Conservation (phyloP, 2,113 vertebrate species). For the Ceyx melanurus region DNA sequence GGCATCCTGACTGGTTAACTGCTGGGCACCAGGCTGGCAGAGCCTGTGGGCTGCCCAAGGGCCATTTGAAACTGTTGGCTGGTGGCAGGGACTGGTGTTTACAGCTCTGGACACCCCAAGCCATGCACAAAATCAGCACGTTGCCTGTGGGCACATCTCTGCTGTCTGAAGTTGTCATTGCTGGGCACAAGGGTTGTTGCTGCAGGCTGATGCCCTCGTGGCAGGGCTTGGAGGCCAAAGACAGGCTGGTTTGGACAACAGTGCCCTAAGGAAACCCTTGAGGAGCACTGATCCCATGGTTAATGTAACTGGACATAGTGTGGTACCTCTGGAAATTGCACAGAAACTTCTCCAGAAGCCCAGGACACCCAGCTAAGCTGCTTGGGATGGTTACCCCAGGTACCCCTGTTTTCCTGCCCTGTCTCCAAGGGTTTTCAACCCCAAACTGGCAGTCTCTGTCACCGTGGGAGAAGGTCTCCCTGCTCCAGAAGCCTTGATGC, state of each 20-base stretch:
- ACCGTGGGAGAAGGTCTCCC: not conserved
- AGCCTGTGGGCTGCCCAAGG: not conserved
- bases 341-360: not conserved
- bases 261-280: not conserved
- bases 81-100: not conserved
- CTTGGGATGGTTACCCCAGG: not conserved
- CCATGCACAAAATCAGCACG: not conserved
- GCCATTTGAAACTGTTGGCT: not conserved
- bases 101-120: not conserved
- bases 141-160: not conserved
- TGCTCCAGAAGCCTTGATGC: not conserved
- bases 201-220: not conserved
- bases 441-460: not conserved
- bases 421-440: not conserved
- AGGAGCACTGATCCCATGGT: not conserved
- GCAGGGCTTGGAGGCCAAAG: not conserved
- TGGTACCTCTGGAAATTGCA: not conserved
- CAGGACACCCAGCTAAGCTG: not conserved
- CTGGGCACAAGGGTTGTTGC: not conserved
- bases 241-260: not conserved
- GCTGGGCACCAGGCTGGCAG: not conserved
- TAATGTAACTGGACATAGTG: not conserved
- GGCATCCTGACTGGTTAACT: not conserved
- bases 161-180: not conserved
- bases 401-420: not conserved